Base-by-base conservation (phyloP, 2,888 invertebrate genomes). In the Phasia obesa region DNA sequence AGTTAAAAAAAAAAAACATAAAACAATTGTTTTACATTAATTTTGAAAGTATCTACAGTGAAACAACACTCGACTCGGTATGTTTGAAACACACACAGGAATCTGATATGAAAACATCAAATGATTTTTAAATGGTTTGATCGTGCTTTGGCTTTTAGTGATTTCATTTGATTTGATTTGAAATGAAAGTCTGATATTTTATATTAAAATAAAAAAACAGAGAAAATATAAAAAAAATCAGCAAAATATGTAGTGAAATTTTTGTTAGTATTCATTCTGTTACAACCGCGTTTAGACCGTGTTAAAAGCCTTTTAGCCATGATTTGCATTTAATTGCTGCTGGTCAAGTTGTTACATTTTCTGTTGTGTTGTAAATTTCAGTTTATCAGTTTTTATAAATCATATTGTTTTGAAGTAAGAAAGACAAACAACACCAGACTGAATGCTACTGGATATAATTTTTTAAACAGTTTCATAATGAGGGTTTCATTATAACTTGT, bases 321-420 rank as follows among this genome's bases (percentile, higher is more conserved):
- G 74, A 78, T 82, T 82, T 82, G 82, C 82, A 82, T 82, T 82
- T 82, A 82, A 82, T 82, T 65, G 74, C 78, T 69, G 78, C 76
- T 69, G 69, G 78, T 78, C 82, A 82, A 51, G 70, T 78, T 82
- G 74, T 82, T 82, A 78, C 75, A 78, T 70, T 77, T 81, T 51
- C 27, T 25, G 19, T 19, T 42, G 21, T 42, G 21, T 51, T 38
- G 35, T 17, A n/a, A n/a, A n/a, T 38, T 35, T 42, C 44, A 19
- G 35, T 13, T 71, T 47, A 80, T 64, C 74, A 79, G 17, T 47
- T 35, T 71, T 71, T 71, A 2, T 42, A 59, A 73, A 71, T 71
- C 78, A 49, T 71, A 21, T 17, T 21, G 38, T 57, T 64, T 70
- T 15, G 31, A 62, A 62, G 53, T 55, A 55, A 57, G 49, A 47